Percentiles rank a stretch among this genome's conserved stretches.
These are phyloP conservation scores for Odontomyia ornata DNA, from an alignment of 2,888 invertebrate species.

Conservation along the genomic window DNA sequence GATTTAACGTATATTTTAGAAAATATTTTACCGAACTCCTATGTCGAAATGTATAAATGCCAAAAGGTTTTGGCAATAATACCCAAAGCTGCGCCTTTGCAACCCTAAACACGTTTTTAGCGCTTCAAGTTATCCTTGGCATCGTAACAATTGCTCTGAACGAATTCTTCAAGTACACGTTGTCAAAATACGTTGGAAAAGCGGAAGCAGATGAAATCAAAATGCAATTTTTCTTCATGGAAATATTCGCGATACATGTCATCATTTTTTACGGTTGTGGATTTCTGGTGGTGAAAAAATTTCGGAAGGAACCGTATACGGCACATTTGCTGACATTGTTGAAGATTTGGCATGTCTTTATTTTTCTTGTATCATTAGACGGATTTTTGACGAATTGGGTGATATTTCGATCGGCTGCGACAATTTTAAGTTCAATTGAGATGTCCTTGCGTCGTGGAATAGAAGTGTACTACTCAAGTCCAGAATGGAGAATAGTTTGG, in stretches of 20 bases:
- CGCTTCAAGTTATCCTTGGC: conserved; percentile 46
- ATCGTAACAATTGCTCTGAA: conserved; percentile 21
- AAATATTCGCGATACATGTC: conserved; percentile 46
- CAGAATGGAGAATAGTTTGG: conserved; percentile 62
- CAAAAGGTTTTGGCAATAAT: conserved; percentile 37
- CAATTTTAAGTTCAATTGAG: conserved; percentile 51
- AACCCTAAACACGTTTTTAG: conserved; percentile 35
- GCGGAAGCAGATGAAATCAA: conserved; percentile 44
- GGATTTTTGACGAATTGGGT: conserved; percentile 44
- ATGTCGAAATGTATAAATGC: conserved; percentile 50
- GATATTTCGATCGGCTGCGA: conserved; percentile 21
- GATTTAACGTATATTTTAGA: conserved; percentile 21
- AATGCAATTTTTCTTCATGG: conserved; percentile 44
- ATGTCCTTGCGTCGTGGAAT: conserved; percentile 58
- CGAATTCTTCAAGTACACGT: conserved; percentile 40
- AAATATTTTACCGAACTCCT: conserved; percentile 13
- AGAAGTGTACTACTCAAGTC: conserved; percentile 59
- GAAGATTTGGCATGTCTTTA: conserved; percentile 49
- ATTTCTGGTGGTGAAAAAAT: conserved; percentile 37
- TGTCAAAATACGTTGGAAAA: conserved; percentile 44
- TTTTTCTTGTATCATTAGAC: conserved; percentile 45
- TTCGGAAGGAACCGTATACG: conserved; percentile 43
- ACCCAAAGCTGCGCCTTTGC: conserved; percentile 31
- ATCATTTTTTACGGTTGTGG: conserved; percentile 47
- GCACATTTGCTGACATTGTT: conserved; percentile 46